A percentile compares a stretch with the other conserved stretches of the same genome.
Evolutionary conservation across 2,113 vertebrate species (phyloP).

Genomic region (Cynopterus brachyotis): DNA sequence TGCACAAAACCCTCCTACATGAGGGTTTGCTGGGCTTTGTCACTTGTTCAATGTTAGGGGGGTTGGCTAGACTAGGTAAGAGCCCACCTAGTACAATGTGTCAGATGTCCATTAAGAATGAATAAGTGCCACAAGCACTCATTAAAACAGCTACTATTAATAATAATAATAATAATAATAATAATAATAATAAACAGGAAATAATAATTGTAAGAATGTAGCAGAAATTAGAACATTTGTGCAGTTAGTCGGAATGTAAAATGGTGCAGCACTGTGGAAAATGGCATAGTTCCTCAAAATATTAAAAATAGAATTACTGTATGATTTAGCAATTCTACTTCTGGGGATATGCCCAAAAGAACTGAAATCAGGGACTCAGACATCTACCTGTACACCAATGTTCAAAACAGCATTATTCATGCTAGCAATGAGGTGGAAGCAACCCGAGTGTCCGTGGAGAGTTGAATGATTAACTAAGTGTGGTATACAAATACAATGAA

Average conservation of each 20-base stretch:
- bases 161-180: background rate
- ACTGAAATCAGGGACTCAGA: background rate
- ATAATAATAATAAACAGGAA: background rate
- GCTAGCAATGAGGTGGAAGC: background rate
- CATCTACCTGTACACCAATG: background rate
- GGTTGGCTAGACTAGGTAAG: background rate
- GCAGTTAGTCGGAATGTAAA: background rate
- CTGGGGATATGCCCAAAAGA: background rate
- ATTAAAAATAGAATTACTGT: background rate
- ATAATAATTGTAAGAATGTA: background rate
- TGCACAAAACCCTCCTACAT: background rate
- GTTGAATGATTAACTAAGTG: background rate
- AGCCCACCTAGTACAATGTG: background rate
- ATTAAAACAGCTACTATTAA: background rate
- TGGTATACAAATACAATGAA: too few relatives aligned
- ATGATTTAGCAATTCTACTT: background rate
- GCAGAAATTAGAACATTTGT: background rate
- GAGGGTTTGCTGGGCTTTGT: background rate
- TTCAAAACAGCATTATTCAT: background rate
- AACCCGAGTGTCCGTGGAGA: background rate
- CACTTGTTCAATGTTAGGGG: background rate
- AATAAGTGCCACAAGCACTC: background rate
- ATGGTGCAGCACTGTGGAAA: background rate
- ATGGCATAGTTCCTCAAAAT: background rate
- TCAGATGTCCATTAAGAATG: background rate